A percentile compares a stretch with the other conserved stretches of the same genome.
These are phyloP conservation scores for Neelides sp. DNA, from an alignment of 1,140 invertebrate species.

Conservation along the genomic window DNA sequence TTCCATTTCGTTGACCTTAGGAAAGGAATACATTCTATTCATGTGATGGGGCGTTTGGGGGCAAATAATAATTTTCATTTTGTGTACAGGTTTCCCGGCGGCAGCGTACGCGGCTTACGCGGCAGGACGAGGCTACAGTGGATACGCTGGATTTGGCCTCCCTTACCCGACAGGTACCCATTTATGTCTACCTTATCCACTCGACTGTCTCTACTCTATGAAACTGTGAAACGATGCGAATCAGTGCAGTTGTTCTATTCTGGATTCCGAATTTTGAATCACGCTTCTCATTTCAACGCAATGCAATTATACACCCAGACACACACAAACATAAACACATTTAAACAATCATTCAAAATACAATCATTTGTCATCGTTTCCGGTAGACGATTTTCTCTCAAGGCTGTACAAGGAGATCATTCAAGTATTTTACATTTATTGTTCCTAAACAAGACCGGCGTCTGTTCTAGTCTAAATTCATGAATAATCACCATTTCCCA, in stretches of 20 bases:
- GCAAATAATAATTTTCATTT: conserved; percentile 42
- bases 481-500: too few relatives aligned
- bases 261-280: too few relatives aligned
- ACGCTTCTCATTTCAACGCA: too few relatives aligned
- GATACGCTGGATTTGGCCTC: conserved; percentile 91
- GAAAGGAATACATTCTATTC: neutral
- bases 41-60: neutral
- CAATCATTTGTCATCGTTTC: conserved; percentile 1
- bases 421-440: too few relatives aligned
- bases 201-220: conserved; percentile 33
- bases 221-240: conserved; percentile 32
- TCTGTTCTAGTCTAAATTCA: too few relatives aligned
- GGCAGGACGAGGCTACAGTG: conserved; percentile 82
- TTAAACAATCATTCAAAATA: conserved; percentile 2
- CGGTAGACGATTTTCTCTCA: too few relatives aligned
- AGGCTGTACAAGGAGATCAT: too few relatives aligned
- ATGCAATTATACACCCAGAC: too few relatives aligned
- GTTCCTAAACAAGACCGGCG: too few relatives aligned
- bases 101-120: conserved; percentile 79
- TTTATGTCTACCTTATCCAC: conserved; percentile 32
- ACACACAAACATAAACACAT: too few relatives aligned
- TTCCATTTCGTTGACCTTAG: too few relatives aligned
- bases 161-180: conserved; percentile 82
- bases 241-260: too few relatives aligned
- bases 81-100: conserved; percentile 68